phyloP scores from a whole-genome alignment of 2,888 invertebrate genomes.

The Onthophagus sagittarius region DNA sequence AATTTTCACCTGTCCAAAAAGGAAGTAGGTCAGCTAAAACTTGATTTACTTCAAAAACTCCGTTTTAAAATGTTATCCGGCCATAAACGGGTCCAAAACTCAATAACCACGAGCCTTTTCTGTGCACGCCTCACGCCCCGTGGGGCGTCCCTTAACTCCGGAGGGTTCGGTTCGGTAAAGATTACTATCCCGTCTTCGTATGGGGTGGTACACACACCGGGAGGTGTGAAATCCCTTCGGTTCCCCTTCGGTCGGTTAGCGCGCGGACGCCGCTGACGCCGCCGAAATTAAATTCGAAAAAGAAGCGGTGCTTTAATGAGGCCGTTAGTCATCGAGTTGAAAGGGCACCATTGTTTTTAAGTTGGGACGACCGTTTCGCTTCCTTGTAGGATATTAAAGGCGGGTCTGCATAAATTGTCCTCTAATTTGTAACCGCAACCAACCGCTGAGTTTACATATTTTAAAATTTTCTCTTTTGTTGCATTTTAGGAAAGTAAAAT shows the following conservation, averaged over 20 bases:
- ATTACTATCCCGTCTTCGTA: slow-evolving; percentile 31
- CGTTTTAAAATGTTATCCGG: not conserved
- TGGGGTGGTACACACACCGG: slow-evolving; percentile 26
- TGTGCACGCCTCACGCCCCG: slow-evolving; percentile 14
- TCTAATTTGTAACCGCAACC: slow-evolving; percentile 6
- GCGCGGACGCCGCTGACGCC: not conserved
- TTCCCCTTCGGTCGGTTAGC: slow-evolving; percentile 19
- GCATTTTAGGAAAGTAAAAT: not conserved
- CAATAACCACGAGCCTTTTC: slow-evolving; percentile 2
- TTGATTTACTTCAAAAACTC: not conserved
- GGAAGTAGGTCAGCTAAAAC: not conserved
- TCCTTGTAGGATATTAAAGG: slow-evolving; percentile 7
- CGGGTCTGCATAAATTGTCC: slow-evolving; percentile 5
- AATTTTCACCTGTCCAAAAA: not conserved
- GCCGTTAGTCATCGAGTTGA: slow-evolving; percentile 16
- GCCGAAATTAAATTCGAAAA: slow-evolving; percentile 21
- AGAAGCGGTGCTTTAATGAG: slow-evolving; percentile 19
- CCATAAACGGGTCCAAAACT: slow-evolving; percentile 1
- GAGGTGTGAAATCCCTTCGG: slow-evolving; percentile 32
- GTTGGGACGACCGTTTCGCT: not conserved
- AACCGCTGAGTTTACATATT: slow-evolving; percentile 10
- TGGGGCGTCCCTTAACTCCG: slow-evolving; percentile 20
- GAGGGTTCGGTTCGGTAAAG: slow-evolving; percentile 26
- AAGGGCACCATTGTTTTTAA: slow-evolving; percentile 3
- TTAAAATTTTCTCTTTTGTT: not conserved